Conservation (phyloP, 2,113 vertebrate species). For the Ageneiosus marmoratus region DNA sequence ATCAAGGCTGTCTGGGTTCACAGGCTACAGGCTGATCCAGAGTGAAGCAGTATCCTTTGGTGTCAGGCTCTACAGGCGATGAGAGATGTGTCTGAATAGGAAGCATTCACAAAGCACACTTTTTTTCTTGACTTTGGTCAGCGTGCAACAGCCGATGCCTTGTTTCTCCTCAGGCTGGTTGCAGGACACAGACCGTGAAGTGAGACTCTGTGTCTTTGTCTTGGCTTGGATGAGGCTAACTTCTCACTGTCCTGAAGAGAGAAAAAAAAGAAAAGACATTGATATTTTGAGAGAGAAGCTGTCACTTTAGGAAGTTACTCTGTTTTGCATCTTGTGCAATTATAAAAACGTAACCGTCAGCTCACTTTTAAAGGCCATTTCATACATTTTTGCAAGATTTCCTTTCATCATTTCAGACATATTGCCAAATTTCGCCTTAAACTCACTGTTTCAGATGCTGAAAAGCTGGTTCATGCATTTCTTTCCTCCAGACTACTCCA, state of each 20-base stretch:
- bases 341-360: too few species aligned
- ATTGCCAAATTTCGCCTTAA: too few species aligned
- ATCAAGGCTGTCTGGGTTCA: slow-evolving; percentile 10
- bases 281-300: background rate
- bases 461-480: too few species aligned
- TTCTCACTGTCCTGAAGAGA: slow-evolving; percentile 33
- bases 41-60: slow-evolving; percentile 45
- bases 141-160: slow-evolving; percentile 48
- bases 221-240: slow-evolving; percentile 33
- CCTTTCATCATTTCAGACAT: too few species aligned
- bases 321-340: background rate
- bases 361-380: too few species aligned
- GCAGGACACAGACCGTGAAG: slow-evolving; percentile 43
- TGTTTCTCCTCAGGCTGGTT: slow-evolving; percentile 41
- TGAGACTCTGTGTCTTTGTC: slow-evolving; percentile 45
- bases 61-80: slow-evolving; percentile 35
- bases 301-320: background rate
- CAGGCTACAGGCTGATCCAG: slow-evolving; percentile 27
- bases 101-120: slow-evolving; percentile 48
- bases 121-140: slow-evolving; percentile 45
- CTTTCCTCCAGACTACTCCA: too few species aligned
- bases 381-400: too few species aligned
- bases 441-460: too few species aligned
- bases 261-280: background rate
- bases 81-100: slow-evolving; percentile 41